Percentiles rank a stretch among this genome's conserved stretches.
Conservation (phyloP, 2,888 invertebrate genomes). For the Habrosyne pyritoides region DNA sequence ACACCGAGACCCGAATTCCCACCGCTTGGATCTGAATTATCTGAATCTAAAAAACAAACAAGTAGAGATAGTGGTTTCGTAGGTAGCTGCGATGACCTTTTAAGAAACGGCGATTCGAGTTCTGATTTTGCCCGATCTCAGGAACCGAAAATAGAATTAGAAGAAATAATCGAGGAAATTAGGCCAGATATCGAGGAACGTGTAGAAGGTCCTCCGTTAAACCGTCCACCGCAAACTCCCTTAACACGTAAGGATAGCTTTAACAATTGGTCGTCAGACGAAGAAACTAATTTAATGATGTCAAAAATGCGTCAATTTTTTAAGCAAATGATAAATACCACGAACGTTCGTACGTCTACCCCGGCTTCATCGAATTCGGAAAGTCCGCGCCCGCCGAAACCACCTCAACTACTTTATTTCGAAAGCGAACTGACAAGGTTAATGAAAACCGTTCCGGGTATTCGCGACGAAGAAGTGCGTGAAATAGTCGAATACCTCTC, state of each 20-base stretch:
- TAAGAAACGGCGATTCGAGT: slow-evolving; percentile 85
- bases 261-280: slow-evolving; percentile 97
- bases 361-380: slow-evolving; percentile 84
- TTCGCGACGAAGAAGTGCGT: slow-evolving; percentile 94
- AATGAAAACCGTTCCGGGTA: slow-evolving; percentile 97
- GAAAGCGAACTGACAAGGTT: slow-evolving; percentile 94
- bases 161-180: slow-evolving; percentile 85
- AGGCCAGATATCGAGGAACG: slow-evolving; percentile 81
- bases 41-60: slow-evolving; percentile 89
- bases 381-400: slow-evolving; percentile 87
- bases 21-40: slow-evolving; percentile 81
- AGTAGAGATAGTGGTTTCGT: slow-evolving; percentile 95
- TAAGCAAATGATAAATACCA: slow-evolving; percentile 92
- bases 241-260: slow-evolving; percentile 94
- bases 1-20: slow-evolving; percentile 88
- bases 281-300: slow-evolving; percentile 97
- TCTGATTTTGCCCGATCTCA: slow-evolving; percentile 79
- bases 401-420: slow-evolving; percentile 93
- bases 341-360: slow-evolving; percentile 80
- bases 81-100: slow-evolving; percentile 93
- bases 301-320: slow-evolving; percentile 96
- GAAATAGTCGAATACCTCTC: slow-evolving; percentile 96
- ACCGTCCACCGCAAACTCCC: slow-evolving; percentile 80
- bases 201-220: slow-evolving; percentile 77
- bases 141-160: slow-evolving; percentile 82